Percentiles rank a stretch among this genome's conserved stretches.
Conservation (phyloP, 2,797 vertebrate species). For the Hypotaenidia philippensis region DNA sequence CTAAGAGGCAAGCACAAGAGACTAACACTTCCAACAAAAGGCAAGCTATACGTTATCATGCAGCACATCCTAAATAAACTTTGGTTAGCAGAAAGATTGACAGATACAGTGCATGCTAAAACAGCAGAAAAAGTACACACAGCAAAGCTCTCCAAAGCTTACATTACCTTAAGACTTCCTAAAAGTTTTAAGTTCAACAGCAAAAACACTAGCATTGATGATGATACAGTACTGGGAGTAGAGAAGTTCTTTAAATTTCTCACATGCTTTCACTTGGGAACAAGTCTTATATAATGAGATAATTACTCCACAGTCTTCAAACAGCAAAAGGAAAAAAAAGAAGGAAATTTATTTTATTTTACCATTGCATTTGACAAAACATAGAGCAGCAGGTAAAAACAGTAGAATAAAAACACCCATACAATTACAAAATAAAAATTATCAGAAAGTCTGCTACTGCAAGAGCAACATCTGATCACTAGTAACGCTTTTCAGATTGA, state of each 20-base stretch:
- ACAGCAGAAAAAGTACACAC: not conserved
- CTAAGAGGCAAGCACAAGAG: not conserved
- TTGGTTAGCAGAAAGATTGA: not conserved
- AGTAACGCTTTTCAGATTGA: not conserved
- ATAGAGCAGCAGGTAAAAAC: not conserved
- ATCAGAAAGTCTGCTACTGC: not conserved
- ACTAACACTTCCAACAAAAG: not conserved
- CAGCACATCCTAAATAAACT: not conserved
- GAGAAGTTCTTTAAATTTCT: not conserved
- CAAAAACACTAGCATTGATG: not conserved
- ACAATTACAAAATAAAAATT: not conserved
- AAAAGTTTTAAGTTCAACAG: not conserved
- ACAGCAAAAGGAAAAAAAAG: not conserved
- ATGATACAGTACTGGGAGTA: accelerated
- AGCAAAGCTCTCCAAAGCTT: not conserved
- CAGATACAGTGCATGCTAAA: accelerated
- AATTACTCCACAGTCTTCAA: not conserved
- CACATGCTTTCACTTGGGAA: not conserved
- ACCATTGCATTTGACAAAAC: not conserved
- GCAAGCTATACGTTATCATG: not conserved
- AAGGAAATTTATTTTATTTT: not conserved
- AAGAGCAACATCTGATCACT: not conserved
- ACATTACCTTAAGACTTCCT: not conserved
- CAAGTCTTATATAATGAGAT: not conserved
- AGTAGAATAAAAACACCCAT: not conserved